Percentiles rank a stretch among this genome's conserved stretches.
These are phyloP conservation scores for Rhinichthys osculus DNA, from an alignment of 2,797 vertebrate species.

Conservation along the genomic window DNA sequence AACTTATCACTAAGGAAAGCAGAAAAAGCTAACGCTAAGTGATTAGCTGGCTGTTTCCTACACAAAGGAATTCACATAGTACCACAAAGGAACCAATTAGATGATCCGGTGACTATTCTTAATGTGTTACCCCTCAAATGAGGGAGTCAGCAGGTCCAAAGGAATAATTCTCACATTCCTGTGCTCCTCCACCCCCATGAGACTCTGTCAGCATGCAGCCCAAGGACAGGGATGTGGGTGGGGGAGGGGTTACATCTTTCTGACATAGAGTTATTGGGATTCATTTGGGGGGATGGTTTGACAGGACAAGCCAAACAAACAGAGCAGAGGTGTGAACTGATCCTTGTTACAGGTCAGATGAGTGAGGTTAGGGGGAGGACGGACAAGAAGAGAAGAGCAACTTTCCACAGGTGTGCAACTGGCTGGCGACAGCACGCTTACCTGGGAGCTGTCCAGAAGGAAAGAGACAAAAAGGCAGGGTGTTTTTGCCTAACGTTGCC, in stretches of 20 bases:
- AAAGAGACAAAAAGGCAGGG: constrained; percentile 64
- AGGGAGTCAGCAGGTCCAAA: constrained; percentile 14
- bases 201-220: constrained; percentile 68
- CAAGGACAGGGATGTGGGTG: constrained; percentile 66
- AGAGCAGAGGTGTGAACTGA: constrained; percentile 81
- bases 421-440: constrained; percentile 1
- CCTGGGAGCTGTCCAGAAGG: constrained; percentile 18
- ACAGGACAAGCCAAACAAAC: constrained; percentile 85
- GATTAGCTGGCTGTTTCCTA: constrained; percentile 3
- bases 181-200: constrained; percentile 62
- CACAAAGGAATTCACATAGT: constrained; percentile 7
- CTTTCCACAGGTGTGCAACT: constrained; percentile 70
- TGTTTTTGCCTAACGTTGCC: constrained; percentile 73
- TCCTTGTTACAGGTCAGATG: constrained; percentile 69
- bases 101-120: constrained; percentile 10
- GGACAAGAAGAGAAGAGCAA: constrained; percentile 40
- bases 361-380: constrained; percentile 58
- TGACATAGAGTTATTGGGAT: constrained; percentile 76
- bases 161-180: constrained; percentile 66
- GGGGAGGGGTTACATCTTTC: constrained; percentile 66
- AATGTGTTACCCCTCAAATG: constrained; percentile 30
- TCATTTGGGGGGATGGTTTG: constrained; percentile 69
- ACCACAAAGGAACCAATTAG: constrained; percentile 30
- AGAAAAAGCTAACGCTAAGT: neutral
- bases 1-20: neutral